Evolutionary conservation across 1,140 invertebrate genomes (phyloP), one percentile per base, ranked within the genome.

Genomic region (Drosophila micromelanica): DNA sequence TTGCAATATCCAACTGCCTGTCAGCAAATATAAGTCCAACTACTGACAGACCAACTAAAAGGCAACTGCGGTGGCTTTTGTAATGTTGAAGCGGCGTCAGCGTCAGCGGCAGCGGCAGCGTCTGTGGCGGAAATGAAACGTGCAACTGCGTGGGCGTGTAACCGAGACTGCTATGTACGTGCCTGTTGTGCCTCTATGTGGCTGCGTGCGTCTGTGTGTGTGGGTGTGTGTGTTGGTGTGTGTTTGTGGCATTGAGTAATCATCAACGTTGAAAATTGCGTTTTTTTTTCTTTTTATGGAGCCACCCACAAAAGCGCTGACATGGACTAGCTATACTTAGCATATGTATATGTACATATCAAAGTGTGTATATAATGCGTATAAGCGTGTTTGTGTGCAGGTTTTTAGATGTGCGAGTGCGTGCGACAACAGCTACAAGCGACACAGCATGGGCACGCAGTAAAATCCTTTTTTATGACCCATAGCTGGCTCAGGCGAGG

Each of bases 161-260:
- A 61, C 42, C 40, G 51, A 56, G 65, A 49, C 11, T 12, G 46
- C 49, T 37, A 51, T 32, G 35, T 27, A 79, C 64, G 49, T 61
- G 49, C 52, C 48, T 42, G 23, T 35, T 48, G 5, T 13, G 7
- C 35, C 12, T 43, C 12, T 49, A 17, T 49, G 37, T 48, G 13
- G 17, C 23, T 42, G 40, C 35, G 20, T 42, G 48, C 42, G 40
- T 38, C 27, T 42, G 48, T 61, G 54, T 45, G 62, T 23, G 40
- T 43, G 45, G 56, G 40, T 57, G 67, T 73, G 69, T 37, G 67
- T 80, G 52, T 13, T 45, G 20, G 20, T 67, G 76, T 78, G 65
- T 89, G 79, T 78, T 89, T 89, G 73, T 89, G 84, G 84, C 84
- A 89, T 89, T 89, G 84, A 89, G 84, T 89, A 89, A 89, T 89